Conservation (phyloP, 2,113 vertebrate species). For the Dissostichus mawsoni region DNA sequence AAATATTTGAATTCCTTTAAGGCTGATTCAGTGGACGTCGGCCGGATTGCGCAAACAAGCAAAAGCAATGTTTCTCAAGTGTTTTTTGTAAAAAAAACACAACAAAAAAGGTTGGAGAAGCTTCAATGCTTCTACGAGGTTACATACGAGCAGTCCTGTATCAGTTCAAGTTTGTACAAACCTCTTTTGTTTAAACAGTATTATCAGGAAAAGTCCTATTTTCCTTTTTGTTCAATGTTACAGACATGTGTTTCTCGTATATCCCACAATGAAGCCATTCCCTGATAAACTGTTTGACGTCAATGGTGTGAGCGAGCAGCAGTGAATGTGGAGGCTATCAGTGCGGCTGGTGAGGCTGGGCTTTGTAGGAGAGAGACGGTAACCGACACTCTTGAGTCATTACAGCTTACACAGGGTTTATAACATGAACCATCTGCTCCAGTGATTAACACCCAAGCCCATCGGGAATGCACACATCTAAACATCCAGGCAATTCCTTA, state of each 20-base stretch:
- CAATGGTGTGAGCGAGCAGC: constrained; percentile 24
- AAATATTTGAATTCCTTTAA: not conserved
- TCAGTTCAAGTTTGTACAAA: not conserved
- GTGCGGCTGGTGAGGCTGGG: constrained; percentile 24
- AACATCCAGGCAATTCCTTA: constrained; percentile 47
- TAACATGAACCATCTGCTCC: constrained; percentile 78
- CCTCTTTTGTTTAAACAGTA: not conserved
- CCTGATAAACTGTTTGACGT: constrained; percentile 33
- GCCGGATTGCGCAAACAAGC: not conserved
- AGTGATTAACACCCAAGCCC: constrained; percentile 71
- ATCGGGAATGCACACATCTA: constrained; percentile 39
- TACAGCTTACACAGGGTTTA: constrained; percentile 74
- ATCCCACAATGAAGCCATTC: constrained; percentile 6
- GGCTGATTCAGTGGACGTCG: not conserved
- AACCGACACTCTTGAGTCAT: constrained; percentile 73
- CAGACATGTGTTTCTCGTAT: not conserved
- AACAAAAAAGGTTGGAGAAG: too few relatives aligned
- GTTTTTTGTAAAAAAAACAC: not conserved
- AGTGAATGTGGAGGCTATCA: constrained; percentile 43
- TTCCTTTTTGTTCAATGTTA: not conserved
- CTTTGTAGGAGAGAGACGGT: constrained; percentile 61
- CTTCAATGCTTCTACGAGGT: not conserved
- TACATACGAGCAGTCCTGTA: not conserved
- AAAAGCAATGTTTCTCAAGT: not conserved
- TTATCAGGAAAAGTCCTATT: not conserved